Evolutionary conservation across 2,113 vertebrate genomes (phyloP).

Genomic region (Rhinolophus ferrumequinum): DNA sequence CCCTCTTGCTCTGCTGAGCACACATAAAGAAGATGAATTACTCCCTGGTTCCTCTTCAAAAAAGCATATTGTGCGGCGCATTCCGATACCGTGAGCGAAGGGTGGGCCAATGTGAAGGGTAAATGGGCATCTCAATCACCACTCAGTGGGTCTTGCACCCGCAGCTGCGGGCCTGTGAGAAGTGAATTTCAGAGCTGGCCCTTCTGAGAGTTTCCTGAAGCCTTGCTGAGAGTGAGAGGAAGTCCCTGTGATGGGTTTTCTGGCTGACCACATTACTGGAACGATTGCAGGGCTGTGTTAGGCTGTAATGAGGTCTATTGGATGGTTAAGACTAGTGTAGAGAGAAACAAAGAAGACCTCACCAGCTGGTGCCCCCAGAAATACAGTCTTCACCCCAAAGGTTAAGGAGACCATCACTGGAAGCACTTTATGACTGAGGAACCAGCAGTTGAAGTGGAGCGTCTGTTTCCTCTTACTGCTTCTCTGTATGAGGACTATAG

Average conservation of each 20-base stretch:
- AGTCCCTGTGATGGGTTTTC: slow-evolving; percentile 12
- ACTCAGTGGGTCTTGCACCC: slow-evolving; percentile 69
- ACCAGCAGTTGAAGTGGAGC: not conserved
- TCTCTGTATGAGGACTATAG: not conserved
- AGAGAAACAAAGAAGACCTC: not conserved
- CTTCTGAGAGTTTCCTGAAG: slow-evolving; percentile 59
- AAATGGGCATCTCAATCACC: slow-evolving; percentile 83
- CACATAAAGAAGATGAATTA: slow-evolving; percentile 90
- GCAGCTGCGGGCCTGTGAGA: slow-evolving; percentile 83
- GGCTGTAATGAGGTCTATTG: not conserved
- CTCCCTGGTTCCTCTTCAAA: slow-evolving; percentile 86
- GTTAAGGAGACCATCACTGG: not conserved
- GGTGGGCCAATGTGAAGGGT: slow-evolving; percentile 82
- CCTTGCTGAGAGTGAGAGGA: slow-evolving; percentile 26
- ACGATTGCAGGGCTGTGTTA: not conserved
- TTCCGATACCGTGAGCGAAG: slow-evolving; percentile 87
- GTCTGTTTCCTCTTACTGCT: not conserved
- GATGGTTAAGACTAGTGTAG: not conserved
- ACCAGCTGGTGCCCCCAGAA: not conserved
- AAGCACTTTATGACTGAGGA: not conserved
- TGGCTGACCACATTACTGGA: not conserved
- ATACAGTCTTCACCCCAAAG: not conserved
- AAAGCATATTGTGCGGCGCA: slow-evolving; percentile 89
- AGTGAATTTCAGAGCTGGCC: slow-evolving; percentile 50
- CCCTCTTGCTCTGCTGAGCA: slow-evolving; percentile 90